phyloP scores from a whole-genome alignment of 2,888 invertebrate genomes.

The Synanthedon myopaeformis region DNA sequence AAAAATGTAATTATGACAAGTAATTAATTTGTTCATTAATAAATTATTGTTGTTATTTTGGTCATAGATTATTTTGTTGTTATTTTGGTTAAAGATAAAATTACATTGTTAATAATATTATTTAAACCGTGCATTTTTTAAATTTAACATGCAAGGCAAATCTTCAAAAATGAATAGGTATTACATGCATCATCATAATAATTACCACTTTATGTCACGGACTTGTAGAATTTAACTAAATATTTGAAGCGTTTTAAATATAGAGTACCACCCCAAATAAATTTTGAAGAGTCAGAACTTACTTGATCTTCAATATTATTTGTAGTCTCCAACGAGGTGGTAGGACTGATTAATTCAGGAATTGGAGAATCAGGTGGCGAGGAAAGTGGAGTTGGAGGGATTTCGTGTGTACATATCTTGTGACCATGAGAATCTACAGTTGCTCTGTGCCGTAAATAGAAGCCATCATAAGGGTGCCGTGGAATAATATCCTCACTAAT shows the following conservation, averaged over 20 bases:
- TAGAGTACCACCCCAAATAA: no score
- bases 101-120: neutral
- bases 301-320: conserved; percentile 37
- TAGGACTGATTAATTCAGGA: conserved; percentile 1
- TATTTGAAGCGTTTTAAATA: no score
- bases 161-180: no score
- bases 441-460: conserved; percentile 50
- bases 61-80: neutral
- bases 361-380: conserved; percentile 26
- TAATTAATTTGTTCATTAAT: neutral
- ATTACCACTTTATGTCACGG: neutral
- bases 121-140: no score
- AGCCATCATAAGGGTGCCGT: conserved; percentile 64
- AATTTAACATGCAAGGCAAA: no score
- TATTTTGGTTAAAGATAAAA: neutral
- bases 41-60: neutral
- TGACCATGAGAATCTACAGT: conserved; percentile 49
- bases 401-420: conserved; percentile 56
- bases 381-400: conserved; percentile 42
- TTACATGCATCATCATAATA: neutral
- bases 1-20: neutral
- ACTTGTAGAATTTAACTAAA: no score
- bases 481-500: conserved; percentile 42
- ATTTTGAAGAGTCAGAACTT: conserved; percentile 22
- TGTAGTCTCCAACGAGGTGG: conserved; percentile 14